Percentiles rank a stretch among this genome's conserved stretches.
Conservation (phyloP, 2,888 invertebrate species). For the Drosophila subquinaria region DNA sequence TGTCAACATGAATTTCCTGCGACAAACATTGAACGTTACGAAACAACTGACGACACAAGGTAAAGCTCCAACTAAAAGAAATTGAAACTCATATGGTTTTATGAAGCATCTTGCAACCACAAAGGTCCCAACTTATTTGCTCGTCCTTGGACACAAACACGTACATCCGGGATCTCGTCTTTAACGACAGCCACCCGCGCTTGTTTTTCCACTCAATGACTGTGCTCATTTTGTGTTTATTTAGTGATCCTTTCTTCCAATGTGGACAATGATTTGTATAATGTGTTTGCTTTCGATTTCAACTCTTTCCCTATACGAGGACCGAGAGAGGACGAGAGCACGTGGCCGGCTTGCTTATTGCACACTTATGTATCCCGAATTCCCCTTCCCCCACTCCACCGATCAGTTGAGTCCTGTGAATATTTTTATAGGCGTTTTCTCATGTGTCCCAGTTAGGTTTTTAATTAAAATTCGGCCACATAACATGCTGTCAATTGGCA, state of each 20-base stretch:
- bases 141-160: background rate
- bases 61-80: conserved; percentile 52
- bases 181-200: conserved; percentile 4
- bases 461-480: conserved; percentile 44
- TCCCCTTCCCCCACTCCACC: background rate
- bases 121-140: conserved; percentile 8
- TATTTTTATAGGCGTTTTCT: conserved; percentile 51
- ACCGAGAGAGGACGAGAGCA: conserved; percentile 30
- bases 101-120: conserved; percentile 1
- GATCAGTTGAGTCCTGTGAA: conserved; percentile 47
- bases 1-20: conserved; percentile 83
- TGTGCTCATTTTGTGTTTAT: conserved; percentile 52
- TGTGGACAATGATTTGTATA: conserved; percentile 51
- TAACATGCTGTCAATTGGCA: conserved; percentile 56
- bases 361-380: conserved; percentile 12
- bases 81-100: conserved; percentile 10
- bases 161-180: background rate
- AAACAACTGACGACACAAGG: conserved; percentile 83
- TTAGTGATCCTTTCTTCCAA: conserved; percentile 25
- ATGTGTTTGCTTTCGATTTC: conserved; percentile 37
- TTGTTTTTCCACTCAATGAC: conserved; percentile 42
- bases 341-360: conserved; percentile 60
- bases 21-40: conserved; percentile 84
- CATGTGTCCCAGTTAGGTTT: conserved; percentile 30
- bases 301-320: conserved; percentile 47